Evolutionary conservation across 1,140 invertebrate species (phyloP), one percentile per base, ranked within the genome.

Genomic region (Atta texana): DNA sequence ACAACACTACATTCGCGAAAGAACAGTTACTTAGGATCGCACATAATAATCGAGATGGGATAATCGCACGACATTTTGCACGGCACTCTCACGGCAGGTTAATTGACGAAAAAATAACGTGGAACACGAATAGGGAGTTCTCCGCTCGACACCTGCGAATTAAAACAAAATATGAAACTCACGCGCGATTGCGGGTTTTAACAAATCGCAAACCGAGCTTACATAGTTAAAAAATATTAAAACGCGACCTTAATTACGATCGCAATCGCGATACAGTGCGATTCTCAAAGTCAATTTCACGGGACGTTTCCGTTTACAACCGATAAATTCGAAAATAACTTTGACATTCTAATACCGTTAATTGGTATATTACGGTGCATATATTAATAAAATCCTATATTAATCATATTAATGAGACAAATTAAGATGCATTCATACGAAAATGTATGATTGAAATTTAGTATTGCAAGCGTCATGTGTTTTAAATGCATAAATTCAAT

Each of bases 21-120:
- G 64, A 14, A 39, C 10, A 14, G 18, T 68, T 68, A 68, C n/a
- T 68, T 68, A 68, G 34, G 64, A 68, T 68, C 34, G 34, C 34
- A 39, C n/a, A n/a, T 44, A 68, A 68, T 66, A 18, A 44, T n/a
- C 64, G 31, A 68, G 64, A 68, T 31, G 64, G 34, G 64, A 68
- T 68, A 68, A 68, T 68, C 34, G 34, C 34, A 68, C 64, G 64
- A 68, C 34, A 68, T 34, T 68, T 68, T 4, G 18, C 34, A 49
- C n/a, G 34, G 18, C 64, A 68, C 34, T 68, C n/a, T n/a, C 64
- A 24, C 24, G 34, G 18, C 64, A 34, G 10, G 64, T 44, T 68
- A 68, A 68, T 44, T 21, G 64, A 44, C 34, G 31, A 44, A 68
- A 39, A 68, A 66, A 21, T 44, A 68, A 68, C 64, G 16, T 44